A percentile compares a stretch with the other conserved stretches of the same genome.
Evolutionary conservation across 1,140 invertebrate species (phyloP).

Genomic region (Zaprionus camerounensis): DNA sequence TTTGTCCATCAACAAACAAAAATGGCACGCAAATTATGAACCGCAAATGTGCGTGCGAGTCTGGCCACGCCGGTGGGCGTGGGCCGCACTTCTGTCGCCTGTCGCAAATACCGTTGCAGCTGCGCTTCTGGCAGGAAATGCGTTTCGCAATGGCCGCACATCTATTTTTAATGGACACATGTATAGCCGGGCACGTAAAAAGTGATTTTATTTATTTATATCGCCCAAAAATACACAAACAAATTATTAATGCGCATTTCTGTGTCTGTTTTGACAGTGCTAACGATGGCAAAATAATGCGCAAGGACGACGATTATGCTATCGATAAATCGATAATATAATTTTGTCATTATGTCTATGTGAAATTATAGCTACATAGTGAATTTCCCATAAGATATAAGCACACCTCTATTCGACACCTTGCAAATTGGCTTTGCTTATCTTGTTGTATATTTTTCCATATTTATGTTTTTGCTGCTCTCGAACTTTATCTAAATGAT

Average conservation of each 20-base stretch:
- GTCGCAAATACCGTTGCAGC: constrained; percentile 36
- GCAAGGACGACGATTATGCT: not conserved
- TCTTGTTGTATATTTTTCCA: not conserved
- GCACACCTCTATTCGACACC: not conserved
- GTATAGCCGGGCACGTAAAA: constrained; percentile 38
- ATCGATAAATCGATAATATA: constrained; percentile 1
- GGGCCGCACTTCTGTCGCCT: constrained; percentile 34
- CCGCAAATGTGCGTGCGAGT: constrained; percentile 75
- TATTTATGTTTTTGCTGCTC: constrained; percentile 18
- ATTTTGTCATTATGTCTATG: not conserved
- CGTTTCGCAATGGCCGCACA: constrained; percentile 60
- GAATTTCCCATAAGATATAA: not conserved
- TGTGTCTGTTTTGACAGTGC: not conserved
- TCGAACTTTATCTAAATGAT: constrained; percentile 56
- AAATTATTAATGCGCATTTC: constrained; percentile 8
- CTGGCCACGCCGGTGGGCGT: constrained; percentile 31
- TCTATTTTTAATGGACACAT: constrained; percentile 77
- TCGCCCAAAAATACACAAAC: constrained; percentile 1
- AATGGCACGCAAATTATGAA: constrained; percentile 79
- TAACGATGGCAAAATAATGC: not conserved
- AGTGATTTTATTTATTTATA: constrained; percentile 17
- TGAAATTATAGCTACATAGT: no score
- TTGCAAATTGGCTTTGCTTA: constrained; percentile 4
- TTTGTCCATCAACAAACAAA: constrained; percentile 82
- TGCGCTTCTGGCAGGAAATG: constrained; percentile 33